Conservation (phyloP, 2,888 invertebrate species). For the Chesias legatella region DNA sequence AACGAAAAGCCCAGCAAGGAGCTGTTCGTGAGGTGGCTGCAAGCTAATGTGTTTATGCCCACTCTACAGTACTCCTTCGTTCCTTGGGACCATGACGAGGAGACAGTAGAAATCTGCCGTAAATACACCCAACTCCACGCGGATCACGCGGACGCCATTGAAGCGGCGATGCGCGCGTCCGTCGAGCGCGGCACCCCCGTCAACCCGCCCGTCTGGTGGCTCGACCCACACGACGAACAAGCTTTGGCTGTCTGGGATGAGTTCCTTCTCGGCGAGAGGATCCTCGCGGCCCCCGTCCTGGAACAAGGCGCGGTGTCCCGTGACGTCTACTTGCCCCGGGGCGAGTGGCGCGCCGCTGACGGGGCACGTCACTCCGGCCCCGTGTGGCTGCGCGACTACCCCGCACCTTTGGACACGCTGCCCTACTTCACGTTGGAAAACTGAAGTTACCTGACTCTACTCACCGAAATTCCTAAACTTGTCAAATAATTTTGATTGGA, state of each 20-base stretch:
- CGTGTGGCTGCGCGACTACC: slow-evolving; percentile 77
- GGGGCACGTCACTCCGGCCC: slow-evolving; percentile 73
- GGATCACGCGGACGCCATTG: slow-evolving; percentile 80
- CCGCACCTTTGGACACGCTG: slow-evolving; percentile 81
- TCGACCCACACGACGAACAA: slow-evolving; percentile 83
- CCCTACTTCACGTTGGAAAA: slow-evolving; percentile 80
- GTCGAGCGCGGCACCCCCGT: slow-evolving; percentile 84
- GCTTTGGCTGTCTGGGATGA: slow-evolving; percentile 82
- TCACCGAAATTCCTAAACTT: too few species aligned
- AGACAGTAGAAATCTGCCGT: slow-evolving; percentile 82
- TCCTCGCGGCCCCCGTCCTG: slow-evolving; percentile 86
- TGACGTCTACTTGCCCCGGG: slow-evolving; percentile 84
- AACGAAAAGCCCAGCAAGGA: slow-evolving; percentile 79
- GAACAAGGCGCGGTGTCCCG: slow-evolving; percentile 79
- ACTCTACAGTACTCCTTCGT: slow-evolving; percentile 88
- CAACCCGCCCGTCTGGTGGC: slow-evolving; percentile 93
- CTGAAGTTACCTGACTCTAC: too few species aligned
- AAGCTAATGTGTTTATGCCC: slow-evolving; percentile 89
- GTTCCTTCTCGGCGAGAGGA: slow-evolving; percentile 84
- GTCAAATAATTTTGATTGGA: too few species aligned
- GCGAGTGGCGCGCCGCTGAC: slow-evolving; percentile 82
- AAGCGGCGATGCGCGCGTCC: slow-evolving; percentile 81
- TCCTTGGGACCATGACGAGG: slow-evolving; percentile 88
- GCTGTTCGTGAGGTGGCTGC: slow-evolving; percentile 88
- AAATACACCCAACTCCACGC: slow-evolving; percentile 84